Evolutionary conservation across 1,140 invertebrate genomes (phyloP).

Genomic region (Drosophila tani): DNA sequence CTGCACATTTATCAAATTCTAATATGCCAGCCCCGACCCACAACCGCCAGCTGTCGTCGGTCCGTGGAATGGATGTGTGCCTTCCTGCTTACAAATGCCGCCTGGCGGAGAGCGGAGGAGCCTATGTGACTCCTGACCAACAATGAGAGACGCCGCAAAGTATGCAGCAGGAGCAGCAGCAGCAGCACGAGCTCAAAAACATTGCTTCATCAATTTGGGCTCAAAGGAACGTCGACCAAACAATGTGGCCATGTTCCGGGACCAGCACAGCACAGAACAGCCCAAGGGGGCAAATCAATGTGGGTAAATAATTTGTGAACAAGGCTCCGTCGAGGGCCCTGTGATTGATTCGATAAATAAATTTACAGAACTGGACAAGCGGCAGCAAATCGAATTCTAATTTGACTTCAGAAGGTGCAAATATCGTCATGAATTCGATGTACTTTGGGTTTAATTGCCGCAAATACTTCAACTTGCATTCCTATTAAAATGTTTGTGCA

Average conservation of each 20-base stretch:
- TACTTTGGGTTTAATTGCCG: constrained; percentile 14
- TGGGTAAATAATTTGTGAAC: constrained; percentile 31
- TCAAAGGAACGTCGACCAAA: constrained; percentile 15
- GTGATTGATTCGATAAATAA: constrained; percentile 51
- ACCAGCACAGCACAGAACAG: neutral
- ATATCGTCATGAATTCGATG: constrained; percentile 4
- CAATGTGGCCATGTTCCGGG: constrained; percentile 21
- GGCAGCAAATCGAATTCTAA: constrained; percentile 35
- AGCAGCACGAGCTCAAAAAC: constrained; percentile 31
- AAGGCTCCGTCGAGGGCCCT: constrained; percentile 11
- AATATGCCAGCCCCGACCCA: constrained; percentile 39
- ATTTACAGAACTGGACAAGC: constrained; percentile 19
- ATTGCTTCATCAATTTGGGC: constrained; percentile 33
- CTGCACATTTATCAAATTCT: constrained; percentile 64
- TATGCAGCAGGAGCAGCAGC: constrained; percentile 29
- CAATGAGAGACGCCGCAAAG: constrained; percentile 14
- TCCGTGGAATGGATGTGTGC: constrained; percentile 43
- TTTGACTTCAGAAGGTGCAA: constrained; percentile 18
- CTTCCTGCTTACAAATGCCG: constrained; percentile 50
- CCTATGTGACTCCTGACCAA: neutral
- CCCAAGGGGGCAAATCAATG: constrained; percentile 45
- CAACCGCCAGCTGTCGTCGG: constrained; percentile 49
- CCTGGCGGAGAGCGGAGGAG: constrained; percentile 7
- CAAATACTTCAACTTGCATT: constrained; percentile 14
- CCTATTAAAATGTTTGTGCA: constrained; percentile 22